Conservation (phyloP, 2,888 invertebrate genomes). For the Tipula helvola region DNA sequence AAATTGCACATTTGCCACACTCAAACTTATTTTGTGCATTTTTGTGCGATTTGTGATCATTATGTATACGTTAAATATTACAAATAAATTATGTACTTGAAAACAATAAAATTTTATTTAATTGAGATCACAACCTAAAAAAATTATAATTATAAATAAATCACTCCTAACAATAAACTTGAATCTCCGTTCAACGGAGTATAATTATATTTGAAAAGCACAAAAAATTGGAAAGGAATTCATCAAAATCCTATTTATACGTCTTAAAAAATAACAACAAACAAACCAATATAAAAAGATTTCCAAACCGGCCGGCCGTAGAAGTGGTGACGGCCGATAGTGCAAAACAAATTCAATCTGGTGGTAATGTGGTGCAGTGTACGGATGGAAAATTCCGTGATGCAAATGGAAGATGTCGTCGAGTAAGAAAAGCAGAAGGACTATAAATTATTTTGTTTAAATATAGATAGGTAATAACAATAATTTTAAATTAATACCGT, state of each 20-base stretch:
- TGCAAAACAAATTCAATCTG: background rate
- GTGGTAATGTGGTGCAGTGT: constrained; percentile 26
- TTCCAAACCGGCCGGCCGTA: background rate
- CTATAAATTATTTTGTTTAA: background rate
- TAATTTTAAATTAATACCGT: background rate
- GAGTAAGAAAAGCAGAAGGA: constrained; percentile 24
- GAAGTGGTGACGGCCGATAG: background rate
- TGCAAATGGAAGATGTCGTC: constrained; percentile 31
- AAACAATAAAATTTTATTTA: background rate
- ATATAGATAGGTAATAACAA: background rate
- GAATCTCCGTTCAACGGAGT: background rate
- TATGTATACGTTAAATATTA: background rate
- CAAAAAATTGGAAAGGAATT: background rate
- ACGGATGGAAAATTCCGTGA: constrained; percentile 28
- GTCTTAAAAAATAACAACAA: background rate
- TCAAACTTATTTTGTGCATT: background rate
- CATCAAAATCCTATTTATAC: too few species aligned
- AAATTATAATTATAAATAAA: background rate
- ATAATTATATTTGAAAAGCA: background rate
- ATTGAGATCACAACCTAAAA: background rate
- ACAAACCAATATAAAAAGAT: background rate
- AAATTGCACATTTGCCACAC: background rate
- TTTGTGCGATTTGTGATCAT: background rate
- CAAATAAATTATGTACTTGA: background rate
- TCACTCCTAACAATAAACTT: background rate